phyloP scores from a whole-genome alignment of 2,797 vertebrate species.

The Apogon hyalosoma region DNA sequence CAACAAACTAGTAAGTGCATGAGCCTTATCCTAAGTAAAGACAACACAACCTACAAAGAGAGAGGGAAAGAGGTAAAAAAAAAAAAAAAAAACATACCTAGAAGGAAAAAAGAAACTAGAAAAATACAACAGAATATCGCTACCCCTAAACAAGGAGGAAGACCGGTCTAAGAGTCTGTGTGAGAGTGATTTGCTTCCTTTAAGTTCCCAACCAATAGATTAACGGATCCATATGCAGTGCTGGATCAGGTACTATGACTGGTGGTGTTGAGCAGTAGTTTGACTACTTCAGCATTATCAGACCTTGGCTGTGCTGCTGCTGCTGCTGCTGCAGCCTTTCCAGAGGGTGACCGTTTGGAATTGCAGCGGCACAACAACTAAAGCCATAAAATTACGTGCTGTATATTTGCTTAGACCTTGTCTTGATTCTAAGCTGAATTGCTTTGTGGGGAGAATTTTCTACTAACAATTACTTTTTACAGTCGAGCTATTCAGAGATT shows the following conservation, averaged over 20 bases:
- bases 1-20: too few relatives aligned
- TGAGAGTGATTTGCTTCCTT: slow-evolving; percentile 52
- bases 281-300: slow-evolving; percentile 58
- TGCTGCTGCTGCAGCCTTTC: slow-evolving; percentile 49
- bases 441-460: slow-evolving; percentile 63
- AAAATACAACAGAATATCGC: slow-evolving; percentile 22
- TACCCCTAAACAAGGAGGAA: slow-evolving; percentile 60
- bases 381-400: slow-evolving; percentile 62
- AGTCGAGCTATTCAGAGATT: slow-evolving; percentile 77
- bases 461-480: slow-evolving; percentile 77
- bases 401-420: slow-evolving; percentile 62
- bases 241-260: slow-evolving; percentile 61
- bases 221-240: slow-evolving; percentile 34
- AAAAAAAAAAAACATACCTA: too few relatives aligned
- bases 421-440: slow-evolving; percentile 61
- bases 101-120: too few relatives aligned
- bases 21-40: too few relatives aligned
- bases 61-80: too few relatives aligned
- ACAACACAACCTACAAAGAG: too few relatives aligned
- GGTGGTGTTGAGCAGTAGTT: slow-evolving; percentile 75
- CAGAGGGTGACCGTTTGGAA: slow-evolving; percentile 69
- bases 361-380: slow-evolving; percentile 56
- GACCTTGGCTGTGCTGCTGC: slow-evolving; percentile 32
- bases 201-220: slow-evolving; percentile 39
- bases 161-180: slow-evolving; percentile 48